Base-by-base conservation (phyloP, 2,113 vertebrate species). In the Clinocottus analis region DNA sequence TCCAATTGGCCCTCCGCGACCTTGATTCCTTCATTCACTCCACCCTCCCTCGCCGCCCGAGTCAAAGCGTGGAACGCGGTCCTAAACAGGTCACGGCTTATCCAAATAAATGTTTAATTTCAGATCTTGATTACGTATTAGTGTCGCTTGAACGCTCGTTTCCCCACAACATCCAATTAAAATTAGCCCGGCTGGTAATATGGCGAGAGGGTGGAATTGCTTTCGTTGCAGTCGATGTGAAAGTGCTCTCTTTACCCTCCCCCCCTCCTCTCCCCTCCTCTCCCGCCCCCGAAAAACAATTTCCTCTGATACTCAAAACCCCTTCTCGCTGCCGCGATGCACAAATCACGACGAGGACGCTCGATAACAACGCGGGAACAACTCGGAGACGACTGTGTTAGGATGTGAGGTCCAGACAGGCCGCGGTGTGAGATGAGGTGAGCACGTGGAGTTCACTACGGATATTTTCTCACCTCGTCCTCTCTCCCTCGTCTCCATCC, bases 91-190 rank as follows among this genome's bases (percentile, higher is more conserved):
- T 65, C 81, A 55, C 31, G 8, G 71, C 71, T 69, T 51, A 33
- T 66, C 65, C n/a, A 29, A 39, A 39, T 53, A 65, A 86, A 73
- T 65, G 72, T 78, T 84, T 79, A 7, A 86, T 79, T 82, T 43
- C 56, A 69, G 37, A 64, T 73, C 72, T 83, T 81, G 73, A 87
- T 86, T 86, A 85, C 62, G 51, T 41, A 85, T 87, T 86, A 55
- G 62, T 56, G 64, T 12, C 53, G 31, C 68, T 39, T 64, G 19
- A 81, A 67, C 2, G 35, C 77, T 80, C 77, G 62, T 85, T 89
- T 87, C 69, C 79, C 58, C 71, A 62, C 81, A 59, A 69, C 75
- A 75, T 53, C 80, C 68, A 89, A 87, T 86, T 85, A 86, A 81
- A 85, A 64, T 63, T 3, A 62, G 80, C 70, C 70, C 47, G 58